Evolutionary conservation across 2,113 vertebrate species (phyloP), one percentile per base, ranked within the genome.

Genomic region (Siniperca knerii): DNA sequence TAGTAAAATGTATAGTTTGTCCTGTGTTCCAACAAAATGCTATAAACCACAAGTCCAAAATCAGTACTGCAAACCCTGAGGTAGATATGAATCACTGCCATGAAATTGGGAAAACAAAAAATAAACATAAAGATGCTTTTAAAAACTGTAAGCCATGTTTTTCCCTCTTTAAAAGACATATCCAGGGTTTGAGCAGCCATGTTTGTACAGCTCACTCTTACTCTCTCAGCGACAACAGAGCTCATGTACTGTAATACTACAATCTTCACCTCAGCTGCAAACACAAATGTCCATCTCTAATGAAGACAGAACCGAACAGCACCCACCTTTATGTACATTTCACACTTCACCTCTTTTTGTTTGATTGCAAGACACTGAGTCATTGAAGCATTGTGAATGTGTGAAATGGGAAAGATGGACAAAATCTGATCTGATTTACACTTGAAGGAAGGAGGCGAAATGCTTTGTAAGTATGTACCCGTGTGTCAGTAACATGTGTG

Each of bases 291-390:
- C 75, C 67, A 10, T 84, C 90, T 71, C 65, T 46, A 54, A 86
- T 5, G 50, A 69, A 54, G 76, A 75, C 68, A 68, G 62, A 83
- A 66, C 40, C 15, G 29, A 48, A 74, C 79, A 66, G 85, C 87
- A 83, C 76, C 70, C 87, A 86, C 85, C 55, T 81, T 78, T 58
- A 72, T 35, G 89, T 90, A 86, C 75, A 57, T 86, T 89, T 89
- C 90, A 91, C 90, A 84, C 46, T 76, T 90, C 92, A 92, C 90
- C 65, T 85, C 40, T 85, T 87, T 90, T 72, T 77, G 52, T 89
- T 84, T 44, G 60, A 85, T 86, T 81, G 84, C 72, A 85, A 88
- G 88, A 89, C 90, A 89, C 89, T 88, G 84, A 87, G 87, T 93
- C 87, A 77, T 65, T 75, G 81, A 79, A 89, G 78, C 78, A 42